Base-by-base conservation (phyloP, 2,888 invertebrate genomes). In the Odontomyia ornata region DNA sequence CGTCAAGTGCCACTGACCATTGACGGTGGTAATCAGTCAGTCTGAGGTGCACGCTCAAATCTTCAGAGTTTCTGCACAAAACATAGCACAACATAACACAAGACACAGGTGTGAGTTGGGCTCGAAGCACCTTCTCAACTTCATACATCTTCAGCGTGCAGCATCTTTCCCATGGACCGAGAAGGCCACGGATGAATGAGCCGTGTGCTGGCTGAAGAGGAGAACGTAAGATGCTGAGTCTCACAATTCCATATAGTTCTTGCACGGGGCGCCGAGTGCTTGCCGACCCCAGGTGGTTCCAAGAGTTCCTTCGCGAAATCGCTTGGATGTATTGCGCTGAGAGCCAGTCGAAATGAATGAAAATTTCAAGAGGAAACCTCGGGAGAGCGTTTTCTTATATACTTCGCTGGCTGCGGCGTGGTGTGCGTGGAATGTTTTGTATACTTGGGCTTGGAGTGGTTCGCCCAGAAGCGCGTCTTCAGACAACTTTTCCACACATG, bases 361-460 rank as follows among this genome's bases (percentile, higher is more conserved):
- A 60, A 13, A 60, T 9, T 23, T 23, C 36, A 36, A 36, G 36
- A 36, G 25, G 5, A 21, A 3, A 60, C 1, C 36, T 28, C 65
- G 36, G n/a, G 71, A 60, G 57, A 57, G 30, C 5, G 11, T 56
- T 36, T 73, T 30, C 73, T 60, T 73, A 73, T 73, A 73, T 57
- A 73, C 73, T 73, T 73, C 11, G 60, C 0, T 21, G 13, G 23
- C 13, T 27, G 43, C 15, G 57, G 1, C 18, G 2, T 18, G 13
- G 73, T 73, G 60, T 77, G 71, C 28, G 78, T 67, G 52, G 30
- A 77, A 77, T 78, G 78, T 78, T 78, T 78, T 78, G 78, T 78
- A 78, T 78, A 78, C 77, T 78, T 71, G 43, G 21, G 57, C 57
- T 27, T 46, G 36, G 43, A 21, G 36, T 57, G 13, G 28, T 13